Conservation (phyloP, 2,888 invertebrate genomes). For the Cephus nigrinus region DNA sequence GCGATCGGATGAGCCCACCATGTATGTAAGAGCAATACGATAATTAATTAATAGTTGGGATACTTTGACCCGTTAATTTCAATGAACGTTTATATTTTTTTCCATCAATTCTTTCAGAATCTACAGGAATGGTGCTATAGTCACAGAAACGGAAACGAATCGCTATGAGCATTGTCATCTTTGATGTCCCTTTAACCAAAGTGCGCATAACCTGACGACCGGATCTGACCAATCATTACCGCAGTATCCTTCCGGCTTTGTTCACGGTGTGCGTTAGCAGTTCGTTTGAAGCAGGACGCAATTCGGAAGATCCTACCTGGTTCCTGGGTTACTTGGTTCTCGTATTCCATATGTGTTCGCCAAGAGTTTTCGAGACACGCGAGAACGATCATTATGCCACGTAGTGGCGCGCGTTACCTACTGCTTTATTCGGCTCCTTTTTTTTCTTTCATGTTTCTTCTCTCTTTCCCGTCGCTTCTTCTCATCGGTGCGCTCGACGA, state of each 20-base stretch:
- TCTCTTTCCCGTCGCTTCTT: background rate
- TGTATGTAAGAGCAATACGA: background rate
- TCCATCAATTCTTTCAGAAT: background rate
- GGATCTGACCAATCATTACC: constrained; percentile 36
- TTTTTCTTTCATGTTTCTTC: background rate
- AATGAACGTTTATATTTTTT: background rate
- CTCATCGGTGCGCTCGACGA: background rate
- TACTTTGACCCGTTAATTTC: background rate
- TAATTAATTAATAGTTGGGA: background rate
- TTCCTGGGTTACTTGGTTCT: background rate
- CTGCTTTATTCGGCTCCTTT: background rate
- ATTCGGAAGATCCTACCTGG: background rate
- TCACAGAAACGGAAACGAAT: background rate
- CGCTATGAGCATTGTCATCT: background rate
- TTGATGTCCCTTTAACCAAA: background rate
- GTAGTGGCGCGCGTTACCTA: background rate
- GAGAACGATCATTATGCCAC: background rate
- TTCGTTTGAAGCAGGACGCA: background rate
- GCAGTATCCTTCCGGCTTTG: constrained; percentile 49
- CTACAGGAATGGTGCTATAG: background rate
- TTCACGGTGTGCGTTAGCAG: background rate
- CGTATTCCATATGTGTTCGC: background rate
- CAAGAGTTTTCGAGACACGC: background rate
- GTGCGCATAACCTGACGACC: background rate
- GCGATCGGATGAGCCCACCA: background rate